Percentiles rank a stretch among this genome's conserved stretches.
Conservation (phyloP, 2,797 vertebrate genomes). For the Microctenopoma lineatum region DNA sequence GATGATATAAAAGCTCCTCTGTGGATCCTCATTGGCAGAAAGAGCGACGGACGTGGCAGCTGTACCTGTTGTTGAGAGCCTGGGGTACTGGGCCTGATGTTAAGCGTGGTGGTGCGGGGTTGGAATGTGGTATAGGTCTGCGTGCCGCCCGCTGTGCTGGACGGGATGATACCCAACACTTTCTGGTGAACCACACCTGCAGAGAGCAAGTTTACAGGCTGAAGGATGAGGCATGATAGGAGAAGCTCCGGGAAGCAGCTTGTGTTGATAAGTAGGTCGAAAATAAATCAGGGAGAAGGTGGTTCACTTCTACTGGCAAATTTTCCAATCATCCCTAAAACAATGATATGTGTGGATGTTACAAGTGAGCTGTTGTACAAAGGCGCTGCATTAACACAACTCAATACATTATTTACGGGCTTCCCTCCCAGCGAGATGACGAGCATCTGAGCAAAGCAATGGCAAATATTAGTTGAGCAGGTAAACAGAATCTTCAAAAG, state of each 20-base stretch:
- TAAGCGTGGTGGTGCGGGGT: conserved; percentile 92
- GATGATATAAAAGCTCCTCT: background rate
- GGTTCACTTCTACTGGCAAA: background rate
- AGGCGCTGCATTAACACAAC: conserved; percentile 43
- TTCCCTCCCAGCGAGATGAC: conserved; percentile 49
- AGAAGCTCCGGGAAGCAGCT: background rate
- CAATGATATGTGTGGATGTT: conserved; percentile 29
- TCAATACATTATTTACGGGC: conserved; percentile 69
- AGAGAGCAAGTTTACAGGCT: conserved; percentile 6
- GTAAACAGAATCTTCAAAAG: conserved; percentile 78
- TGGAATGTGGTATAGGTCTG: conserved; percentile 96
- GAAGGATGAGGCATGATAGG: background rate
- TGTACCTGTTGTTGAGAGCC: conserved; percentile 87
- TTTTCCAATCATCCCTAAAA: conserved; percentile 12
- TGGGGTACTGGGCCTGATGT: conserved; percentile 90
- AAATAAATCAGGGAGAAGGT: background rate
- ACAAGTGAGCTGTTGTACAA: conserved; percentile 47
- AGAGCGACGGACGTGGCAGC: background rate
- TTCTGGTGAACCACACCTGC: conserved; percentile 92
- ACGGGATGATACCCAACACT: conserved; percentile 96
- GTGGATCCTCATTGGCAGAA: background rate
- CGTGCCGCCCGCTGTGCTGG: conserved; percentile 88
- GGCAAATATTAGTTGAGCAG: conserved; percentile 77
- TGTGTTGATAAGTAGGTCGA: background rate
- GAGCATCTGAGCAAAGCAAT: conserved; percentile 67